Conservation (phyloP, 2,797 vertebrate genomes). For the Lacerta agilis region DNA sequence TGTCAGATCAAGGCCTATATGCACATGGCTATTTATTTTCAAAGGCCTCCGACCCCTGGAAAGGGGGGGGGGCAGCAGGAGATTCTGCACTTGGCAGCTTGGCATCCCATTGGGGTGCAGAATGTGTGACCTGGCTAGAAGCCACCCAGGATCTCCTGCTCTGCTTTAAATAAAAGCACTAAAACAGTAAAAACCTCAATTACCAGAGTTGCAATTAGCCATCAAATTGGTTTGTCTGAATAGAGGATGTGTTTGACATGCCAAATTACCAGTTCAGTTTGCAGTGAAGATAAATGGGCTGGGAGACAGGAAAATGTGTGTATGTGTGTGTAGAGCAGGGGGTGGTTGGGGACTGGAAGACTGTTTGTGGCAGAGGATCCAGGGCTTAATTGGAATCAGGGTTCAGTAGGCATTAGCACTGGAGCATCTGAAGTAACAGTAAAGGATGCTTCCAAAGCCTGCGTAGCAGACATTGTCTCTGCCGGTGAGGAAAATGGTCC, state of each 20-base stretch:
- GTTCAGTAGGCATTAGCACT: neutral
- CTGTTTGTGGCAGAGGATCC: neutral
- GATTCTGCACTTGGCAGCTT: constrained; percentile 41
- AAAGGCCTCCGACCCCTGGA: neutral
- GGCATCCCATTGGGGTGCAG: rapidly evolving
- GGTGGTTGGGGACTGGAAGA: neutral
- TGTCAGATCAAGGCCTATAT: constrained; percentile 44
- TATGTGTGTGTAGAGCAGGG: too few species aligned
- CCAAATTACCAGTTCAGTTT: neutral
- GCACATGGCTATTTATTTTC: constrained; percentile 26
- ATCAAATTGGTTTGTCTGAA: constrained; percentile 38
- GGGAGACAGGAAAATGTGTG: constrained; percentile 3
- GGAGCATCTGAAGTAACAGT: neutral
- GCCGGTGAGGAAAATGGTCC: neutral
- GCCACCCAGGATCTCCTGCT: constrained; percentile 27
- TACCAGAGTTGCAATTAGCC: constrained; percentile 5
- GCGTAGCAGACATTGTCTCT: neutral
- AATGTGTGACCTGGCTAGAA: neutral
- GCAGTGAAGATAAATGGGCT: constrained; percentile 2
- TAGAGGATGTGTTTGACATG: neutral
- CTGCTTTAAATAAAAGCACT: neutral
- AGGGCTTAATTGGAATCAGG: neutral
- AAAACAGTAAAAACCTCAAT: constrained; percentile 30
- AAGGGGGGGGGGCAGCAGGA: rapidly evolving
- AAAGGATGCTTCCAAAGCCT: neutral